Conservation (phyloP, 2,113 vertebrate species). For the Urocitellus parryii region DNA sequence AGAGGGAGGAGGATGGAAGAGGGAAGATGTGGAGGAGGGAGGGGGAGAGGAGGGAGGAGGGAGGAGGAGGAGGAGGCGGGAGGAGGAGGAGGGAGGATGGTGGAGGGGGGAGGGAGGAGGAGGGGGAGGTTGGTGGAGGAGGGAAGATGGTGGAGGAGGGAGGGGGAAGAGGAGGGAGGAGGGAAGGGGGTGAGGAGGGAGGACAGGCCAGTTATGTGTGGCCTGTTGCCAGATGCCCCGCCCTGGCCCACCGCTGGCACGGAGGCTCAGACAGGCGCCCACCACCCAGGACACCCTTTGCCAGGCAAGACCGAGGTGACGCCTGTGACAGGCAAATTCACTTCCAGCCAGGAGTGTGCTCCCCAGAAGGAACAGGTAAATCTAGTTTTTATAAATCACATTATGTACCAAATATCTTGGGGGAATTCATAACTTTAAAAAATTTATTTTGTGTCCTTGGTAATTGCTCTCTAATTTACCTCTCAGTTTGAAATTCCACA, state of each 20-base stretch:
- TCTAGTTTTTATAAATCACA: constrained; percentile 17
- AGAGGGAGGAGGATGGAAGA: too few relatives aligned
- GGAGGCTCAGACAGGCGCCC: neutral
- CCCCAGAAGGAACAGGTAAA: neutral
- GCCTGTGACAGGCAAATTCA: neutral
- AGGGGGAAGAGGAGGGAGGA: neutral
- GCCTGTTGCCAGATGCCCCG: rapidly evolving
- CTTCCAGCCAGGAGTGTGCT: neutral
- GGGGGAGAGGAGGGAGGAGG: too few relatives aligned
- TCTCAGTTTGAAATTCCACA: neutral
- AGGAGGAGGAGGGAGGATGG: too few relatives aligned
- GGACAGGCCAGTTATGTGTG: too few relatives aligned
- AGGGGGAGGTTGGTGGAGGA: neutral
- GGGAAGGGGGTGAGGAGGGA: neutral
- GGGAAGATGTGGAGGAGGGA: too few relatives aligned
- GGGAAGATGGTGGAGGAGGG: neutral
- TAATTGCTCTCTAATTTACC: neutral
- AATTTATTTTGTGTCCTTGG: neutral
- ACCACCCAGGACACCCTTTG: neutral
- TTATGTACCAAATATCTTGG: neutral
- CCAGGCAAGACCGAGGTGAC: neutral
- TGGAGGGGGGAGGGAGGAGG: too few relatives aligned
- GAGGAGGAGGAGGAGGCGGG: rapidly evolving
- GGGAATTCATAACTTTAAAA: neutral
- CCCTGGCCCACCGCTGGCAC: neutral